Evolutionary conservation across 2,113 vertebrate species (phyloP).

Genomic region (Bungarus multicinctus): DNA sequence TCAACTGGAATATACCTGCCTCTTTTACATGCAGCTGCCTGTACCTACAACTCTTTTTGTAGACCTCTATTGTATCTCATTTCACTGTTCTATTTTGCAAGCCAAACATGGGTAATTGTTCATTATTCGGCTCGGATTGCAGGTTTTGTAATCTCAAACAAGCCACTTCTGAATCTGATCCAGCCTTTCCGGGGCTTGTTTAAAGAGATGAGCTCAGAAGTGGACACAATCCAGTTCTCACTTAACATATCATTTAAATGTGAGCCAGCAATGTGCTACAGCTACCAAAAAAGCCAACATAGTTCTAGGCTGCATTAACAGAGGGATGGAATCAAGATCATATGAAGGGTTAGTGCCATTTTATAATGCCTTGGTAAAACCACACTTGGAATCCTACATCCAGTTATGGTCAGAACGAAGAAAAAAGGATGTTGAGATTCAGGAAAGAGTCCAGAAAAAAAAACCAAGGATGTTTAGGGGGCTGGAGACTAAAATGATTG

Average conservation of each 20-base stretch:
- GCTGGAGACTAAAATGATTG: too few relatives aligned
- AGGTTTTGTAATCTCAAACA: not conserved
- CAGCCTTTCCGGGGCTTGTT: not conserved
- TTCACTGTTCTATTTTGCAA: not conserved
- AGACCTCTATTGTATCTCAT: not conserved
- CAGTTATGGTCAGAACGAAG: not conserved
- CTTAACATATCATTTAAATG: too few relatives aligned
- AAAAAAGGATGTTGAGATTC: too few relatives aligned
- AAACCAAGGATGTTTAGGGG: too few relatives aligned
- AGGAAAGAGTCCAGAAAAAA: too few relatives aligned
- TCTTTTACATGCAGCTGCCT: not conserved
- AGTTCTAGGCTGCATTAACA: not conserved
- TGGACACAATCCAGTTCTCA: not conserved
- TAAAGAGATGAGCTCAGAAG: not conserved
- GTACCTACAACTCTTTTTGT: not conserved
- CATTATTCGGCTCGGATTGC: not conserved
- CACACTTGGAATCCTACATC: not conserved
- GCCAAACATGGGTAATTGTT: not conserved
- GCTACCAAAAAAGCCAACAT: too few relatives aligned
- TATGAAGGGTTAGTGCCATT: not conserved
- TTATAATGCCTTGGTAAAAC: not conserved
- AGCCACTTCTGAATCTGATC: not conserved
- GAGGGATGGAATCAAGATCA: not conserved
- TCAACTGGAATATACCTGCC: not conserved
- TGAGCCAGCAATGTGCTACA: fast-evolving